These are phyloP conservation scores for Trachythela sp. DNA, from an alignment of 64 coral and sea anemone genomes.

Conservation along the genomic window DNA sequence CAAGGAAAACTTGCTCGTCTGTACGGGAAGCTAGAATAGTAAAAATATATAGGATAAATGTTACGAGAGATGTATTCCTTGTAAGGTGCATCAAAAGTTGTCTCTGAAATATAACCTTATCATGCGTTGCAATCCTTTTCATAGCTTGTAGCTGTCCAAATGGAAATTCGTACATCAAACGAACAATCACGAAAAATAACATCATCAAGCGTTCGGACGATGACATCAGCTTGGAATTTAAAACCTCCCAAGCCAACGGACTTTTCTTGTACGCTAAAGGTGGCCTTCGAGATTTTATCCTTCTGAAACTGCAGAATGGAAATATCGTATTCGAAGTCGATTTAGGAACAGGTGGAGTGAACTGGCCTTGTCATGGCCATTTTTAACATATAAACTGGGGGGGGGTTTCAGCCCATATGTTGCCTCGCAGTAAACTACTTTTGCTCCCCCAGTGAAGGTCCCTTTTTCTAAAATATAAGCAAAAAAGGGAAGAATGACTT, in stretches of 20 bases:
- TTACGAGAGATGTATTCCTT: too few species aligned
- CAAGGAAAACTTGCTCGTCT: too few species aligned
- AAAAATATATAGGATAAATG: too few species aligned
- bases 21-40: too few species aligned
- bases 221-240: constrained; percentile 51
- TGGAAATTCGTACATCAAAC: constrained; percentile 42
- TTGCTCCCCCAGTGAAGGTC: too few species aligned
- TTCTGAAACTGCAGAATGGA: constrained; percentile 41
- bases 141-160: constrained; percentile 47
- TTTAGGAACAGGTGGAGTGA: constrained; percentile 58
- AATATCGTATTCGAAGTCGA: constrained; percentile 51
- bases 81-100: too few species aligned
- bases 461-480: too few species aligned
- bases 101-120: background rate
- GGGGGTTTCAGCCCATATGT: too few species aligned
- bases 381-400: too few species aligned
- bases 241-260: constrained; percentile 20
- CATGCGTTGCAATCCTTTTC: background rate
- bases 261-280: constrained; percentile 62
- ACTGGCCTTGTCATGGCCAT: background rate
- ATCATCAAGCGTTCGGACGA: constrained; percentile 33
- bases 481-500: too few species aligned
- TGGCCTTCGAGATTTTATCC: constrained; percentile 32
- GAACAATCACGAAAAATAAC: constrained; percentile 27
- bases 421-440: too few species aligned